A percentile compares a stretch with the other conserved stretches of the same genome.
Conservation (phyloP, 53 echinoderm and acorn worm genomes). For the Patiria pectinifera region DNA sequence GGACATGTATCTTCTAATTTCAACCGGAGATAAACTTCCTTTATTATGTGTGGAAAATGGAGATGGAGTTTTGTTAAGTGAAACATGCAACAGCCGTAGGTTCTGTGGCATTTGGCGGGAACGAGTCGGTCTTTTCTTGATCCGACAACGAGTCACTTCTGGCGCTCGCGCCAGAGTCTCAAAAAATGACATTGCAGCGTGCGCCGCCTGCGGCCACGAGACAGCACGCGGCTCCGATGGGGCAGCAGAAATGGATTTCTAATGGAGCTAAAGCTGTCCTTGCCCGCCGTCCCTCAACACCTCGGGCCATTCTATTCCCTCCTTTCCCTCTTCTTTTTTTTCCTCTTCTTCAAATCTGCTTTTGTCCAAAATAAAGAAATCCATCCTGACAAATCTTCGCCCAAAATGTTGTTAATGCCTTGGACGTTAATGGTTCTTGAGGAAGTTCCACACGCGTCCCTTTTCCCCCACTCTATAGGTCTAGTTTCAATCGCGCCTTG, state of each 20-base stretch:
- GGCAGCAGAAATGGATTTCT: slow-evolving; percentile 41
- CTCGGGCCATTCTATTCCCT: slow-evolving; percentile 14
- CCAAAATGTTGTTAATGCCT: slow-evolving; percentile 22
- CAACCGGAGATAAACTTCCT: not conserved
- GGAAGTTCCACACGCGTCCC: not conserved
- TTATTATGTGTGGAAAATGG: no score
- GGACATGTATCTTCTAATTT: not conserved
- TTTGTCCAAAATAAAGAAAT: slow-evolving; percentile 28
- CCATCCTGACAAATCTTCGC: slow-evolving; percentile 12
- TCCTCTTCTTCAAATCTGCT: not conserved
- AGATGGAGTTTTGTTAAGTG: no score
- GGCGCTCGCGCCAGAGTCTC: slow-evolving; percentile 6
- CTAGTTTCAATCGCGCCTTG: not conserved
- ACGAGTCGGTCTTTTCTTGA: not conserved
- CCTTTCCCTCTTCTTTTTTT: not conserved
- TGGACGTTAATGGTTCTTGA: slow-evolving; percentile 39
- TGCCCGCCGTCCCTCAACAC: slow-evolving; percentile 17
- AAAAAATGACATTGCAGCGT: not conserved
- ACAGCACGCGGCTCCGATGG: slow-evolving; percentile 36
- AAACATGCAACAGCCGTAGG: slow-evolving; percentile 24
- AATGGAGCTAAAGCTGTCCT: slow-evolving; percentile 52
- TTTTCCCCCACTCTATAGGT: not conserved
- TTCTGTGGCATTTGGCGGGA: not conserved
- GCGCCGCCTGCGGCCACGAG: slow-evolving; percentile 8
- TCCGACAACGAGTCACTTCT: not conserved